Base-by-base conservation (phyloP, 2,888 invertebrate species). In the Cataglyphis albicans region DNA sequence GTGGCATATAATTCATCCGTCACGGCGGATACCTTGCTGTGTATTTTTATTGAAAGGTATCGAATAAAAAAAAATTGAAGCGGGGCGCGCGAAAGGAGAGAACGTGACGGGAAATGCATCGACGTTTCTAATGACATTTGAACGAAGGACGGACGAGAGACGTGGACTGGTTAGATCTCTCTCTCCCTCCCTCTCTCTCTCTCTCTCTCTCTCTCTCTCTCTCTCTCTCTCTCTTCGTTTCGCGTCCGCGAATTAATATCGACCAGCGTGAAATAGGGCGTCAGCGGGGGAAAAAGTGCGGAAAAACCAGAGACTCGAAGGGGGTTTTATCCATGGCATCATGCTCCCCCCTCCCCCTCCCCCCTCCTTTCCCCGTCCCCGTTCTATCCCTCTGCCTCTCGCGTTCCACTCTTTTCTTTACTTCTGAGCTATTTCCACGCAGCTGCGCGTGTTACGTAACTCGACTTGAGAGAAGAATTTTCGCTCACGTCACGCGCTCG, bases 381-480 rank as follows among this genome's bases (percentile, higher is more conserved):
- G 1, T 25, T 25, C 25, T 25, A 25, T 25, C 25, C 25, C 25
- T 0, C 25, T 1, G 25, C 6, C 32, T 32, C 32, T 5, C 32
- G 32, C 32, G 32, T 6, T 32, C 32, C 32, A 6, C 32, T 32
- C 32, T 32, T 32, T 72, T 73, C 44, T 73, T 59, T 44, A 80
- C 78, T 80, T 73, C 44, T 44, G 21, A 73, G 59, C 73, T 72
- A 72, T 80, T 80, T 80, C 78, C 73, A 80, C 78, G 78, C 78
- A 80, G 44, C 78, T 25, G 78, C 78, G 78, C 78, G 32, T 72
- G 59, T 80, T 80, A 80, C 59, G 59, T 80, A 80, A 80, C 78
- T 72, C 59, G 73, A 80, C 78, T 80, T 80, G 78, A 80, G 78
- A 73, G 59, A 57, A 76, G 68, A 80, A 44, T 80, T 80, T 80